Evolutionary conservation across 2,888 invertebrate genomes (phyloP).

Genomic region (Beris chalybata): DNA sequence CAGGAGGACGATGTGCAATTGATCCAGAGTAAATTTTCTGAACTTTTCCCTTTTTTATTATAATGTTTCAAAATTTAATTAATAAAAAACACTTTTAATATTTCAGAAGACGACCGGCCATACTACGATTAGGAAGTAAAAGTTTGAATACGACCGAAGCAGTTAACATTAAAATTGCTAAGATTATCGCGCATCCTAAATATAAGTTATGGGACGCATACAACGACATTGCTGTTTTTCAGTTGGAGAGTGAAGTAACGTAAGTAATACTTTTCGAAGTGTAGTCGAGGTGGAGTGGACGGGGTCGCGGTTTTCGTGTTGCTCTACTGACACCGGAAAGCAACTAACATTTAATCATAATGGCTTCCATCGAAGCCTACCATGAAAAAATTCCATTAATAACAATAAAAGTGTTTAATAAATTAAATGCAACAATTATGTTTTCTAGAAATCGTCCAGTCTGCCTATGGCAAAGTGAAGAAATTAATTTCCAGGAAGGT

Average conservation of each 20-base stretch:
- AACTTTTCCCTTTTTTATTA: neutral
- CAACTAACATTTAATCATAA: too few species aligned
- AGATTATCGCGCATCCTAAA: constrained; percentile 16
- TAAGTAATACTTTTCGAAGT: constrained; percentile 10
- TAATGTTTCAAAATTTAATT: neutral
- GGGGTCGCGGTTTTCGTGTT: too few species aligned
- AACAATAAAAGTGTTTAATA: too few species aligned
- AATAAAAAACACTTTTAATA: too few species aligned
- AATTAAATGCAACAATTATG: too few species aligned
- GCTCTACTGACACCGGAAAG: too few species aligned
- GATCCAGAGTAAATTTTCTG: constrained; percentile 43
- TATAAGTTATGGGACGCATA: constrained; percentile 20
- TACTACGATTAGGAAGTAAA: constrained; percentile 3
- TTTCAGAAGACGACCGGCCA: neutral
- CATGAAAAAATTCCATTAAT: too few species aligned
- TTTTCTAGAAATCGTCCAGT: constrained; percentile 16
- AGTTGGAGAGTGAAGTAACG: constrained; percentile 9
- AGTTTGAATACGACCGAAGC: neutral
- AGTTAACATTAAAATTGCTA: constrained; percentile 5
- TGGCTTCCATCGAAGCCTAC: too few species aligned
- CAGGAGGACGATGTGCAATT: constrained; percentile 61
- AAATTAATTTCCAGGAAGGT: constrained; percentile 2
- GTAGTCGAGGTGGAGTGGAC: too few species aligned
- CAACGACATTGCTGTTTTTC: constrained; percentile 34
- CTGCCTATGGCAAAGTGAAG: constrained; percentile 24